Base-by-base conservation (phyloP, 1,140 invertebrate species). In the Conus betulinus region DNA sequence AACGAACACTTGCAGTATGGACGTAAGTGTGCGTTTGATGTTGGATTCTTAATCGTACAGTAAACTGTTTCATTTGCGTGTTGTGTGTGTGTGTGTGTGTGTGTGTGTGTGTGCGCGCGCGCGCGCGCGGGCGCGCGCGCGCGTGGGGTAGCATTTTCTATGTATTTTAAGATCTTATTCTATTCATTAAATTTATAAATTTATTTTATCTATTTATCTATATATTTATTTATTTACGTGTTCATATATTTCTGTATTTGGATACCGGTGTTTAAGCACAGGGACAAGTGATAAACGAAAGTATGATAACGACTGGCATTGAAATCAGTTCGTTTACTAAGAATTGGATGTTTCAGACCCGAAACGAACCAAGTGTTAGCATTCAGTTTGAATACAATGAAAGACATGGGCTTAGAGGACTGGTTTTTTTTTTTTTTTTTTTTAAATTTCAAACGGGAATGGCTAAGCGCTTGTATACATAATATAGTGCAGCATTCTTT, bases 1-100 rank as follows among this genome's bases (percentile, higher is more conserved):
- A 94, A 93, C 67, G 93, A 93, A 60, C 86, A 81, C 55, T 86
- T 89, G 10, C 88, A 91, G 39, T 91, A 89, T 23, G 88, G 84
- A 76, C 85, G 89, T 90, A 88, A 89, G 88, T 90, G 51, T 74
- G 25, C 23, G 20, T 25, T 7, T 23, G 25, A 20, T 74, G 6
- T n/a, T 8, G 7, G 11, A 13, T 23, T 23, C 3, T 15, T 67
- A 67, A 67, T 67, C 13, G 60, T 67, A 67, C 11, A 67, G 20
- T 13, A 67, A 67, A 67, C 20, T 67, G 13, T 1, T 67, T 13
- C 39, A 15, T 60, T 60, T 60, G 15, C 15, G 57, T 60, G 1
- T 60, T 60, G 57, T 60, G 57, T 60, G 57, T 60, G 8, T 60
- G 57, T 60, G 57, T 60, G 57, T 60, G 57, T 60, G 57, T 60